phyloP scores from a whole-genome alignment of 2,888 invertebrate species.

The Tricholauxania praeusta region DNA sequence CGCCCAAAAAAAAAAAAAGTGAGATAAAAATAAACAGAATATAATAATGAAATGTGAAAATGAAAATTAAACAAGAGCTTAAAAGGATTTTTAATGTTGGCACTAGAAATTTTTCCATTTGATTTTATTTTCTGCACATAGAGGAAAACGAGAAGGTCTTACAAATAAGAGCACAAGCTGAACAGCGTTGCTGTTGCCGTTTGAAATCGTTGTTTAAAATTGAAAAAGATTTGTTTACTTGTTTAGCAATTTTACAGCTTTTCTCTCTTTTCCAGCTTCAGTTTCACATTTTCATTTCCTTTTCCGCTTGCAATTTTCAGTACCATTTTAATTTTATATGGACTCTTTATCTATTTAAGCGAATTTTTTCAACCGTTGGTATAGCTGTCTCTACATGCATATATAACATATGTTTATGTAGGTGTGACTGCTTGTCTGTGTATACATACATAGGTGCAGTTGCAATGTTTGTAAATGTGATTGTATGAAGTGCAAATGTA shows the following conservation, averaged over 20 bases:
- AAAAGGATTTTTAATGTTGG: constrained; percentile 15
- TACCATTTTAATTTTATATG: constrained; percentile 27
- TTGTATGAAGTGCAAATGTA: constrained; percentile 26
- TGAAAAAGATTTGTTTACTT: constrained; percentile 17
- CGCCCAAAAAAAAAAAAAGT: neutral
- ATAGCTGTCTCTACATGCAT: too few relatives aligned
- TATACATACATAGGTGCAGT: neutral
- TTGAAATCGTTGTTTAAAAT: neutral
- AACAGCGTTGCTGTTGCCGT: too few relatives aligned
- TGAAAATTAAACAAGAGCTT: constrained; percentile 32
- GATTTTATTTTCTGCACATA: too few relatives aligned
- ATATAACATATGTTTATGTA: too few relatives aligned
- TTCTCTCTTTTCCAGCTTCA: neutral
- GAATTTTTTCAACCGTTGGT: neutral
- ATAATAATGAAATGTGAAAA: constrained; percentile 4
- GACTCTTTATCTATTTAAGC: constrained; percentile 1
- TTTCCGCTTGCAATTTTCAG: constrained; percentile 15
- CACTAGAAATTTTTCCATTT: too few relatives aligned
- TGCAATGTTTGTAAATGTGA: constrained; percentile 1
- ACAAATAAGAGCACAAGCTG: too few relatives aligned
- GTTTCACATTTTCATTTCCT: neutral
- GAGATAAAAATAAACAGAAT: neutral
- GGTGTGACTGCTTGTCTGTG: neutral
- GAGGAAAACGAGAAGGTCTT: too few relatives aligned
- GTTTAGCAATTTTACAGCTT: too few relatives aligned